Percentiles rank a stretch among this genome's conserved stretches.
These are phyloP conservation scores for Menura novaehollandiae DNA, from an alignment of 2,113 vertebrate genomes.

Conservation along the genomic window DNA sequence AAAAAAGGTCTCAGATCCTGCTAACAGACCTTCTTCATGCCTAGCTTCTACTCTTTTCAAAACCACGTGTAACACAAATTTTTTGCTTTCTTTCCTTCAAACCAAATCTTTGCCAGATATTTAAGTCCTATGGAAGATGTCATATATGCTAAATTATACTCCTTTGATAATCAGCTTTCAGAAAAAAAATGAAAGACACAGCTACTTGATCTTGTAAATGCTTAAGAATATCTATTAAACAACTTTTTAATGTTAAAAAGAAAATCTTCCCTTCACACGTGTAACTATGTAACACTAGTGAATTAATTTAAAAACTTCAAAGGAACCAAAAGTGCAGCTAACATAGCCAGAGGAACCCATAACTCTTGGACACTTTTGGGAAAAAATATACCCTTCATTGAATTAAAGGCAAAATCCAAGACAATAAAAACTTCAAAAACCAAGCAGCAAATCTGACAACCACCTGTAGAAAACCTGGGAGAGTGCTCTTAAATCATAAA, in stretches of 20 bases:
- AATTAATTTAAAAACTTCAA: background rate
- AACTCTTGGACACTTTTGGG: background rate
- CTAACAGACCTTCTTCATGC: background rate
- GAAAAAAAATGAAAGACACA: background rate
- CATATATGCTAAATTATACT: background rate
- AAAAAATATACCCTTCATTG: background rate
- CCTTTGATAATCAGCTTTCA: background rate
- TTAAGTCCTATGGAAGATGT: background rate
- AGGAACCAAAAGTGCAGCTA: background rate
- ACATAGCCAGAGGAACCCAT: background rate
- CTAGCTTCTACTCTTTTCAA: background rate
- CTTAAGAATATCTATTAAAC: background rate
- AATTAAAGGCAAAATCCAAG: background rate
- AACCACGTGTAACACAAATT: background rate
- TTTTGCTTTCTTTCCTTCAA: background rate
- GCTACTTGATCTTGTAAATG: background rate
- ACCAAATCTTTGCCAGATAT: background rate
- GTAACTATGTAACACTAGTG: background rate
- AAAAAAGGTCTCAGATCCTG: background rate
- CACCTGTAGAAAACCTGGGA: background rate
- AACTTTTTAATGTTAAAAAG: background rate
- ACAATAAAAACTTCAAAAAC: background rate
- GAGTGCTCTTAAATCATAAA: background rate
- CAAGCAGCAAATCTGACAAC: background rate
- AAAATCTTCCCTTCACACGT: background rate